A percentile compares a stretch with the other conserved stretches of the same genome.
phyloP scores from a whole-genome alignment of 2,797 vertebrate species.

The Megaceryle alcyon region DNA sequence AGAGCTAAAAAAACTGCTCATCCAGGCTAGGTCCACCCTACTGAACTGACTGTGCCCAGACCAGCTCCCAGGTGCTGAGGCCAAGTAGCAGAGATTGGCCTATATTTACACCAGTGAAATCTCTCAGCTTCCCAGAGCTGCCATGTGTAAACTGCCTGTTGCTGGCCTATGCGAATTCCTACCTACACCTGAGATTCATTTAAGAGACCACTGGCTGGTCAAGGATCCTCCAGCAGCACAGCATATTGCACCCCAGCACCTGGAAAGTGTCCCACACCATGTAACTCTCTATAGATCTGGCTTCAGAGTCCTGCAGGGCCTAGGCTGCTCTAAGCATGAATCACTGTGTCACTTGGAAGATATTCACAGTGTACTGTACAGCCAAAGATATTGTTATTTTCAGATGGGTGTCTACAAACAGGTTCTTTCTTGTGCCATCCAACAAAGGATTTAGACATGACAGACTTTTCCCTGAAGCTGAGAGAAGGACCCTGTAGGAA shows the following conservation, averaged over 20 bases:
- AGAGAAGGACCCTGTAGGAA: background rate
- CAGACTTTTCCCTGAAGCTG: background rate
- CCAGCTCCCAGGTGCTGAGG: fast-evolving
- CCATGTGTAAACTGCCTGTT: background rate
- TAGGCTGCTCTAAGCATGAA: background rate
- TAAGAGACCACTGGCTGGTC: background rate
- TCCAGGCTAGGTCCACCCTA: background rate
- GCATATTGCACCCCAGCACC: background rate
- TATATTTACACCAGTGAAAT: background rate
- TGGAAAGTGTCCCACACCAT: background rate
- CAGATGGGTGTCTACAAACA: background rate
- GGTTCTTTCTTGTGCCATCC: background rate
- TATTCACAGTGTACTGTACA: background rate
- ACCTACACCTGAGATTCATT: background rate
- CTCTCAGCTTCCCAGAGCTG: background rate
- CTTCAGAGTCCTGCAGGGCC: background rate
- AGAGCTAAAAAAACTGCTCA: background rate
- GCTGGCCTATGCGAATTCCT: background rate
- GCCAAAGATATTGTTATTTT: background rate
- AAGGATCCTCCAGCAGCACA: background rate
- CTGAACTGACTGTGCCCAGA: background rate
- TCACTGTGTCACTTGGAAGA: background rate
- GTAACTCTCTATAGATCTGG: background rate
- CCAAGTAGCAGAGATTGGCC: background rate
- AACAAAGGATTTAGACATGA: background rate